Percentiles rank a stretch among this genome's conserved stretches.
These are phyloP conservation scores for Hipposideros armiger DNA, from an alignment of 2,113 vertebrate species.

Conservation along the genomic window DNA sequence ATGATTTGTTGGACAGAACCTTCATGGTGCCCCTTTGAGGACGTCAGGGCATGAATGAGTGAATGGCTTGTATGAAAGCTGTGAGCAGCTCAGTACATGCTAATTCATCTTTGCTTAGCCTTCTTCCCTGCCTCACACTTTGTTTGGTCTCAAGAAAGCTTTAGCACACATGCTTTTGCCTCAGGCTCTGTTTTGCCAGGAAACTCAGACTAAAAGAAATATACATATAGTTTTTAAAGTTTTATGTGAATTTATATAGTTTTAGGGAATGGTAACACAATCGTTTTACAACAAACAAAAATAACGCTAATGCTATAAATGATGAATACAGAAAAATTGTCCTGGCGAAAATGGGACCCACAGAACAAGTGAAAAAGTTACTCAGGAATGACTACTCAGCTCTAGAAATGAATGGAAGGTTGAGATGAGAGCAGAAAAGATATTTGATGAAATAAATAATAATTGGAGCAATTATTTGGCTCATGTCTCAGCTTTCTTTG, in stretches of 20 bases:
- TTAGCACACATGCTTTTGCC: background rate
- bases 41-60: background rate
- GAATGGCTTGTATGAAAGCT: background rate
- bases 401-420: background rate
- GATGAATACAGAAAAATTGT: background rate
- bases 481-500: background rate
- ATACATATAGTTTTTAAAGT: background rate
- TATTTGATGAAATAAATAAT: background rate
- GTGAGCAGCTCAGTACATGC: background rate
- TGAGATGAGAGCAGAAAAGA: background rate
- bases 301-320: background rate
- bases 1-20: background rate
- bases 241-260: background rate
- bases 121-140: background rate
- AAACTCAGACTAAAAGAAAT: background rate
- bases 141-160: background rate
- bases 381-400: background rate
- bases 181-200: background rate
- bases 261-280: background rate
- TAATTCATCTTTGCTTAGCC: background rate
- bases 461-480: background rate
- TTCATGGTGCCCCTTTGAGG: background rate
- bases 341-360: background rate
- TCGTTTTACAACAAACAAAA: constrained; percentile 5
- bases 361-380: background rate